Base-by-base conservation (phyloP, 2,797 vertebrate genomes). In the Betta splendens region DNA sequence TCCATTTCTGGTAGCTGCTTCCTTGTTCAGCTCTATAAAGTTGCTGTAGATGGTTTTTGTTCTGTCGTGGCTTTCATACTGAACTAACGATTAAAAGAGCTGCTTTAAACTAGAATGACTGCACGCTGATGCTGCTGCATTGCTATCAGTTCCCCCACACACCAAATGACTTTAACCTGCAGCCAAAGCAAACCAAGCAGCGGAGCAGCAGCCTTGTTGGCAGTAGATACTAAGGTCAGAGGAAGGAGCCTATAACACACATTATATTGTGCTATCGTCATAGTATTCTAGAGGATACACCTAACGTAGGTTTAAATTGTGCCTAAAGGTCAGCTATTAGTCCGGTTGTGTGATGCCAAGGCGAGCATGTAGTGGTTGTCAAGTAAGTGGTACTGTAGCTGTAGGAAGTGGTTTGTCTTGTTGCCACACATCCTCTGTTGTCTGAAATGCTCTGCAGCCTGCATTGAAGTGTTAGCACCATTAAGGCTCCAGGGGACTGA, bases 361-460 rank as follows among this genome's bases (percentile, higher is more conserved):
- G 38, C 17, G 9, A 5, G 4, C n/a, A 1, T 7, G 1, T 2
- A 21, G 25, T 9, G 2, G 15, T 1, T 29, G 17, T 42, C 16
- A 9, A 17, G 6, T 0, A 10, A 2, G 7, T 45, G 9, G 38
- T 40, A n/a, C n/a, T n/a, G n/a, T n/a, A 36, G 47, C n/a, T 2
- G 28, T 1, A 72, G 82, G 85, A 87, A 82, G 83, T 72, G 75
- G 72, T 72, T 77, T 65, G n/a, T 35, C 17, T 46, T 11, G 48
- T 73, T 69, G 53, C 55, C 22, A 18, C 75, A 67, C 52, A 29
- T 79, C 74, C 65, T 75, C 48, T 51, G 17, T 22, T 36, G 21
- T 32, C 39, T 3, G 18, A 1, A 48, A 16, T 0, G 11, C 33
- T 49, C 48, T 53, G n/a, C 21, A 10, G 20, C 10, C 35, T 15